These are phyloP conservation scores for Tupaia chinensis DNA, from an alignment of 2,113 vertebrate genomes.

Conservation along the genomic window DNA sequence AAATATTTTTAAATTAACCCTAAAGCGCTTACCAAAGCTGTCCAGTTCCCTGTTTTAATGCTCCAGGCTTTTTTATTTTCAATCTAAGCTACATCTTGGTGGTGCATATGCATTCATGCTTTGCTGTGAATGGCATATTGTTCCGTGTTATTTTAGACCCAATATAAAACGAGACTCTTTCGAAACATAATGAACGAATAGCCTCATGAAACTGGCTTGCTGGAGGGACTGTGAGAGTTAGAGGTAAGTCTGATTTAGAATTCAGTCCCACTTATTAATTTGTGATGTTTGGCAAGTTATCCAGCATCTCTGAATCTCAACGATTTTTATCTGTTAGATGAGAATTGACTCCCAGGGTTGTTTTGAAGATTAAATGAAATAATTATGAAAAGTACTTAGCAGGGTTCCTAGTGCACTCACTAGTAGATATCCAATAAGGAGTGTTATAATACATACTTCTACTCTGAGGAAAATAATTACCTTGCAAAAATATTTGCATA, in stretches of 20 bases:
- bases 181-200: background rate
- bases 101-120: background rate
- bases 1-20: background rate
- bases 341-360: background rate
- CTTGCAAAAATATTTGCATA: background rate
- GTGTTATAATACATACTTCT: background rate
- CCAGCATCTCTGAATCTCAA: background rate
- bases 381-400: background rate
- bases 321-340: background rate
- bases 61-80: background rate
- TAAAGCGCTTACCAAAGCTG: background rate
- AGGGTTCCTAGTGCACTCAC: background rate
- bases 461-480: background rate
- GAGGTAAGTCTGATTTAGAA: background rate
- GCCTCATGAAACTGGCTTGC: background rate
- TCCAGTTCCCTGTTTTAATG: background rate
- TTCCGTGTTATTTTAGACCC: background rate
- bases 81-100: background rate
- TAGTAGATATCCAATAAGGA: background rate
- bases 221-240: background rate
- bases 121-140: background rate
- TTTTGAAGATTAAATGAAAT: background rate
- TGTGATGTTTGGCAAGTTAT: background rate
- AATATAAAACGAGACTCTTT: background rate
- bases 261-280: background rate